Evolutionary conservation across 2,113 vertebrate genomes (phyloP).

Genomic region (Numida meleagris): DNA sequence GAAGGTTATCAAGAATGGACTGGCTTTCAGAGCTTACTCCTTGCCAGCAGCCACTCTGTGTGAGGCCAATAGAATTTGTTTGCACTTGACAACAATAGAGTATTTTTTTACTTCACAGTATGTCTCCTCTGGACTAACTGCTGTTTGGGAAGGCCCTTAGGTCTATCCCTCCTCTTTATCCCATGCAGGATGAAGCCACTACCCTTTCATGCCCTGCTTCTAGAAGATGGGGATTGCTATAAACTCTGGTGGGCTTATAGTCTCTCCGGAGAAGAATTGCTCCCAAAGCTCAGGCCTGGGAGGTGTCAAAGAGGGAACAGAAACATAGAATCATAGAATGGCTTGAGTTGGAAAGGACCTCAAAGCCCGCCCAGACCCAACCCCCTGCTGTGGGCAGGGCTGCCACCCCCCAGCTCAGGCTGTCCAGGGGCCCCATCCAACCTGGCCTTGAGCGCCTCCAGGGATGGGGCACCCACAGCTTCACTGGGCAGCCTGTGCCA

Average conservation of each 20-base stretch:
- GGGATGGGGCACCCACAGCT: no score
- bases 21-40: constrained; percentile 30
- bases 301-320: not conserved
- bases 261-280: not conserved
- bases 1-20: constrained; percentile 28
- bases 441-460: no score
- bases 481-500: no score
- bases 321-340: no score
- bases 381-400: no score
- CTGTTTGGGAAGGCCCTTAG: constrained; percentile 21
- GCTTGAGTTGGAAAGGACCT: no score
- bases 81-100: constrained; percentile 62
- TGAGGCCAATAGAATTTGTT: constrained; percentile 62
- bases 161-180: not conserved
- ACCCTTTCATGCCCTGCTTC: not conserved
- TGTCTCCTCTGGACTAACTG: not conserved
- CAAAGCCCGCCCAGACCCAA: no score
- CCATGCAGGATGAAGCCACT: not conserved
- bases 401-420: no score
- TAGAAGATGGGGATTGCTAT: not conserved
- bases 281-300: not conserved
- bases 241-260: not conserved
- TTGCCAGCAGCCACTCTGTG: constrained; percentile 57
- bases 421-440: no score
- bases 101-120: constrained; percentile 11